phyloP scores from a whole-genome alignment of 2,888 invertebrate genomes.

The Thalpophila matura region DNA sequence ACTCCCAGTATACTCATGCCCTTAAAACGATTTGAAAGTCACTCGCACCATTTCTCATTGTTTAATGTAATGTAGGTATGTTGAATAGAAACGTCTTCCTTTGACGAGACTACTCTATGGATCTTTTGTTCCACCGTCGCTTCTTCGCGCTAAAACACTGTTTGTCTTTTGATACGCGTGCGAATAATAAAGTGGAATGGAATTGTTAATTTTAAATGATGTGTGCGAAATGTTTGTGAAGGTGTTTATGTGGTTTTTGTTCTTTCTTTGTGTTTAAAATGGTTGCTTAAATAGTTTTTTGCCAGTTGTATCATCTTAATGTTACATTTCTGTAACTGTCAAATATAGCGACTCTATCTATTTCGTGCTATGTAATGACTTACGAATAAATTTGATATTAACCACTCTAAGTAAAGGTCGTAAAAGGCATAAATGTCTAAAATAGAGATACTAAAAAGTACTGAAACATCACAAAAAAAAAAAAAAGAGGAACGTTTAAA shows the following conservation, averaged over 20 bases:
- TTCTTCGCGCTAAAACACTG: conserved; percentile 60
- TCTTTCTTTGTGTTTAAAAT: not conserved
- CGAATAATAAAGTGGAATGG: conserved; percentile 44
- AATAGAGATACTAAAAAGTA: no score
- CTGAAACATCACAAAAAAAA: no score
- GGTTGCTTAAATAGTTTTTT: not conserved
- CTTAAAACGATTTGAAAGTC: conserved; percentile 51
- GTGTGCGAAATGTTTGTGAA: conserved; percentile 19
- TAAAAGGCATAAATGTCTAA: no score
- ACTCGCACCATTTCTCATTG: conserved; percentile 32
- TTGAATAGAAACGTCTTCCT: conserved; percentile 51
- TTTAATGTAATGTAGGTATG: conserved; percentile 40
- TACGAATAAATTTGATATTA: no score
- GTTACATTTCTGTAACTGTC: no score
- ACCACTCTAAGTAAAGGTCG: no score
- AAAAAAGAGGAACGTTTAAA: no score
- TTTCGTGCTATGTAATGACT: no score
- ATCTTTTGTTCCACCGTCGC: conserved; percentile 56
- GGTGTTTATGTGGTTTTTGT: not conserved
- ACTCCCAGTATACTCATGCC: conserved; percentile 8
- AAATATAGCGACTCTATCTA: no score
- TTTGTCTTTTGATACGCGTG: conserved; percentile 61
- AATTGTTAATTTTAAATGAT: conserved; percentile 38
- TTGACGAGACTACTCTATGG: conserved; percentile 56
- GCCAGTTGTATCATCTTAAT: no score